Conservation (phyloP, 2,113 vertebrate genomes). For the Chelonoidis abingdonii region DNA sequence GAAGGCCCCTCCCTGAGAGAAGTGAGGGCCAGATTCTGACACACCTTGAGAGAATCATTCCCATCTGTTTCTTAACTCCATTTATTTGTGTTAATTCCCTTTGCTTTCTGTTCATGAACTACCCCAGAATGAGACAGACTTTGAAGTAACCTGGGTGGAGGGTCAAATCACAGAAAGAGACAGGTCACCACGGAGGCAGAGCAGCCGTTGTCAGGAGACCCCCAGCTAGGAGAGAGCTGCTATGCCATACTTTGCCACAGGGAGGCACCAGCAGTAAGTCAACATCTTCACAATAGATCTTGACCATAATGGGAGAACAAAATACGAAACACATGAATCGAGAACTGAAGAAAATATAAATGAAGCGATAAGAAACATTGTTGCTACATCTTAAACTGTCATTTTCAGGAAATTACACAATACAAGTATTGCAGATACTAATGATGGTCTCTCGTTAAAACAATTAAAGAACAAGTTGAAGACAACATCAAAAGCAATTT, state of each 20-base stretch:
- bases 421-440: conserved; percentile 4
- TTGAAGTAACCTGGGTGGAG: neutral
- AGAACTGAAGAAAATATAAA: neutral
- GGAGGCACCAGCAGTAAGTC: neutral
- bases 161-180: neutral
- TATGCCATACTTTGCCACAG: neutral
- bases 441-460: conserved; percentile 14
- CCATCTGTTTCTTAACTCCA: neutral
- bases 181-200: neutral
- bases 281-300: neutral
- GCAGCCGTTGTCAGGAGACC: neutral
- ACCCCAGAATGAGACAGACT: neutral
- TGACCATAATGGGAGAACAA: neutral
- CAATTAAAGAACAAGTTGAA: neutral
- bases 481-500: neutral
- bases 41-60: neutral
- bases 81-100: neutral
- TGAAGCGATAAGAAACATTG: neutral
- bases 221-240: neutral
- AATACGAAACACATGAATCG: neutral
- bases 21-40: neutral
- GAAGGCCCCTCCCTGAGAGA: neutral
- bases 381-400: neutral
- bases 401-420: conserved; percentile 22
- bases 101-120: neutral